Base-by-base conservation (phyloP, 2,888 invertebrate genomes). In the Cinara cedri region DNA sequence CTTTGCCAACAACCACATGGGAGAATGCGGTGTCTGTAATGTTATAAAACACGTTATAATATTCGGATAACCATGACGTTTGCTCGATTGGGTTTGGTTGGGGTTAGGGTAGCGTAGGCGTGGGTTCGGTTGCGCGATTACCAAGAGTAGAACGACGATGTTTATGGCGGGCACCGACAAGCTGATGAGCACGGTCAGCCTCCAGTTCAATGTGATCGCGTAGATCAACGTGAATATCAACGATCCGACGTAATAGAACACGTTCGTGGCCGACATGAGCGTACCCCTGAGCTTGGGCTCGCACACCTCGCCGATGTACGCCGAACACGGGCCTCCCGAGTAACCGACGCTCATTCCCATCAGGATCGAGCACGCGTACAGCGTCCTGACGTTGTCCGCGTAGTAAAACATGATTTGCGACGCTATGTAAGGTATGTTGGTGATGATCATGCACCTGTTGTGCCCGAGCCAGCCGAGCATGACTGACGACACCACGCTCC, bases 291-390 rank as follows among this genome's bases (percentile, higher is more conserved):
- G 83, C 3, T 87, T 85, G 1, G 89, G 88, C 82, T 89, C 88
- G 83, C 89, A 89, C 57, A 89, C 86, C 86, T 89, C 89, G 1
- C 89, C 89, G 16, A 89, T 87, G 81, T 90, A 90, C 0, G 89
- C 89, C 14, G 89, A 85, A 1, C 89, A 88, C 0, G 89, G 89
- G 0, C 89, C 89, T 83, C 89, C 89, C 89, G 89, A 89, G 19
- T 89, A 86, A 0, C 89, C 89, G 3, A 89, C n/a, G 49, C 68
- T 70, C 16, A 70, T 21, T 1, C 76, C 76, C 76, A 76, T 76
- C 2, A 76, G 14, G 0, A 76, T 57, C 11, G 76, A 68, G 10
- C 68, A 49, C 11, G 34, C 49, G 13, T 78, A 70, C 46, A 68
- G 21, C 1, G 60, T 78, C 6, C 9, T 46, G n/a, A 70, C 44